Conservation (phyloP, 2,888 invertebrate species). For the Nipponacmea schrenckii region DNA sequence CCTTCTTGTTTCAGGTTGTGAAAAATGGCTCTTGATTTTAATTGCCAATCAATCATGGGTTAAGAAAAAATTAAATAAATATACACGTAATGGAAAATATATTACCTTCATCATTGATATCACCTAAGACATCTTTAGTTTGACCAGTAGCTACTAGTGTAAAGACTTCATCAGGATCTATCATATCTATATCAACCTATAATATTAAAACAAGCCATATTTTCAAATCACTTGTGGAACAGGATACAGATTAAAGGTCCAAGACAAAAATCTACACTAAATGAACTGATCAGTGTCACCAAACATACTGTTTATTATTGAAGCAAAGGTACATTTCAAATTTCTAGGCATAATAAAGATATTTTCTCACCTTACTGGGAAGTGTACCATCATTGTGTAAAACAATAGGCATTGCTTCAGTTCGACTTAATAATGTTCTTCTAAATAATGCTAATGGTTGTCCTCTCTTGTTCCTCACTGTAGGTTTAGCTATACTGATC, state of each 20-base stretch:
- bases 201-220: neutral
- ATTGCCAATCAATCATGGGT: neutral
- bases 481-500: slow-evolving; percentile 62
- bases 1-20: too few species aligned
- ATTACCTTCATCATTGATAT: slow-evolving; percentile 44
- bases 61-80: neutral
- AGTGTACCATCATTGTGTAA: slow-evolving; percentile 66
- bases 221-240: too few species aligned
- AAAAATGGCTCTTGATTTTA: neutral
- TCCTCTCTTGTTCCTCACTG: slow-evolving; percentile 65
- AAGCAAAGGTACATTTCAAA: too few species aligned
- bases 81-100: too few species aligned
- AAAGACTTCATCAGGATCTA: slow-evolving; percentile 65
- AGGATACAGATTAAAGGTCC: too few species aligned
- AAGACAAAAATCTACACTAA: too few species aligned
- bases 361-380: slow-evolving; percentile 62
- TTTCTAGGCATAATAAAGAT: too few species aligned
- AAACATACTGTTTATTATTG: too few species aligned
- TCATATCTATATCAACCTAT: slow-evolving; percentile 65
- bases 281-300: too few species aligned
- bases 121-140: slow-evolving; percentile 54
- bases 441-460: slow-evolving; percentile 66
- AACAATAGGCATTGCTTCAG: slow-evolving; percentile 59
- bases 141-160: slow-evolving; percentile 50
- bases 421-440: slow-evolving; percentile 58